Evolutionary conservation across 1,140 invertebrate species (phyloP).

Genomic region (Parasteatoda tepidariorum): DNA sequence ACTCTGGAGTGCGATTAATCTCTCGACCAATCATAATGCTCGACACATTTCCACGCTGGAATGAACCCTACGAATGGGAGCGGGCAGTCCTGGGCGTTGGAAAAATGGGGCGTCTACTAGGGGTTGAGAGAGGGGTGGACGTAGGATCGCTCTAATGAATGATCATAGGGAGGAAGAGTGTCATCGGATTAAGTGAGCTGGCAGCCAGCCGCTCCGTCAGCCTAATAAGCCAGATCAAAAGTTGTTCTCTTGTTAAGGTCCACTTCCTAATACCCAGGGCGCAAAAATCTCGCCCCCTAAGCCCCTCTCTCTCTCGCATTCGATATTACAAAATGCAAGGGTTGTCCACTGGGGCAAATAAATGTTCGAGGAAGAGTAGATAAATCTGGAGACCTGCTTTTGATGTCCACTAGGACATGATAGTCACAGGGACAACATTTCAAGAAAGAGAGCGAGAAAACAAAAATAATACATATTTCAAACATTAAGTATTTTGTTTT

Average conservation of each 20-base stretch:
- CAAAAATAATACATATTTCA: too few species aligned
- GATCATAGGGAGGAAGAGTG: background rate
- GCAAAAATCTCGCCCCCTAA: background rate
- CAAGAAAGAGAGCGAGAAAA: too few species aligned
- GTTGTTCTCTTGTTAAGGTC: conserved; percentile 11
- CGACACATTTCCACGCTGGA: background rate
- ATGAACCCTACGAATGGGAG: background rate
- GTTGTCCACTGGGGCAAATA: background rate
- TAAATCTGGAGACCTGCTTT: background rate
- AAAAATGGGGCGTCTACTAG: background rate
- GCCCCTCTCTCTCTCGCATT: background rate
- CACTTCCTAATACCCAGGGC: background rate
- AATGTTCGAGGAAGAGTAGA: background rate
- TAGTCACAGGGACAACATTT: too few species aligned
- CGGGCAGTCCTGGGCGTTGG: background rate
- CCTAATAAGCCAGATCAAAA: conserved; percentile 26
- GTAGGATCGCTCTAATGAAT: conserved; percentile 15
- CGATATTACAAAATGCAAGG: background rate
- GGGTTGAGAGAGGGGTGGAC: background rate
- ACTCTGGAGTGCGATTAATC: background rate
- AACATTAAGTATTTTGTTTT: too few species aligned
- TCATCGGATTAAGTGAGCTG: conserved; percentile 15
- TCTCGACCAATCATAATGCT: background rate
- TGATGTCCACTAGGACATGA: background rate
- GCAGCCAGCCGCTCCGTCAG: background rate